A percentile compares a stretch with the other conserved stretches of the same genome.
phyloP scores from a whole-genome alignment of 1,140 invertebrate genomes.

The Rhyzopertha dominica region DNA sequence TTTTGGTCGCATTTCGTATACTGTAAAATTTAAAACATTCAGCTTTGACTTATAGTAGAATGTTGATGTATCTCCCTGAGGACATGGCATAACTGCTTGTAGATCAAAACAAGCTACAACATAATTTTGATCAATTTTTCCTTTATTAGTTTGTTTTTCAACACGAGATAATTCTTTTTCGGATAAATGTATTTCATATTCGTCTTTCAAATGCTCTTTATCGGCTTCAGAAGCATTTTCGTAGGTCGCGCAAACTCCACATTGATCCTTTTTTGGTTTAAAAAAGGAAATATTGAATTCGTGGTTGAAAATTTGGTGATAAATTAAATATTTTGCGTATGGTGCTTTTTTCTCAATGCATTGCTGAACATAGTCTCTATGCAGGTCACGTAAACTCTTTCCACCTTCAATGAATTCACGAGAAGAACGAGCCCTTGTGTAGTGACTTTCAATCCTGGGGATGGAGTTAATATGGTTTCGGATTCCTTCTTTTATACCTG shows the following conservation, averaged over 20 bases:
- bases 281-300: constrained; percentile 41
- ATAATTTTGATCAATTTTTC: constrained; percentile 17
- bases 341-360: constrained; percentile 8
- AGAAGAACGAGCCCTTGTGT: constrained; percentile 17
- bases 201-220: constrained; percentile 23
- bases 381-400: constrained; percentile 24
- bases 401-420: constrained; percentile 23
- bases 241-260: constrained; percentile 36
- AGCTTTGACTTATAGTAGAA: constrained; percentile 44
- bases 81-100: constrained; percentile 39
- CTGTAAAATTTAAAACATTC: constrained; percentile 18
- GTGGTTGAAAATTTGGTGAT: constrained; percentile 38
- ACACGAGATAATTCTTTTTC: constrained; percentile 33
- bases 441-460: constrained; percentile 25
- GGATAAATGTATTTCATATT: constrained; percentile 32
- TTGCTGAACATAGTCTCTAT: constrained; percentile 19
- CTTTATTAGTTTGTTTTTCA: constrained; percentile 39
- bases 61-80: constrained; percentile 36
- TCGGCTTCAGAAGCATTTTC: constrained; percentile 30
- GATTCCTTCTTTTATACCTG: constrained; percentile 17
- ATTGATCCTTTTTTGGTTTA: constrained; percentile 45
- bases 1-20: too few relatives aligned
- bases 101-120: constrained; percentile 41
- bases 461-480: constrained; percentile 23
- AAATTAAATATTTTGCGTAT: too few relatives aligned